phyloP scores from a whole-genome alignment of 2,113 vertebrate species.

The Dryoscopus gambensis region DNA sequence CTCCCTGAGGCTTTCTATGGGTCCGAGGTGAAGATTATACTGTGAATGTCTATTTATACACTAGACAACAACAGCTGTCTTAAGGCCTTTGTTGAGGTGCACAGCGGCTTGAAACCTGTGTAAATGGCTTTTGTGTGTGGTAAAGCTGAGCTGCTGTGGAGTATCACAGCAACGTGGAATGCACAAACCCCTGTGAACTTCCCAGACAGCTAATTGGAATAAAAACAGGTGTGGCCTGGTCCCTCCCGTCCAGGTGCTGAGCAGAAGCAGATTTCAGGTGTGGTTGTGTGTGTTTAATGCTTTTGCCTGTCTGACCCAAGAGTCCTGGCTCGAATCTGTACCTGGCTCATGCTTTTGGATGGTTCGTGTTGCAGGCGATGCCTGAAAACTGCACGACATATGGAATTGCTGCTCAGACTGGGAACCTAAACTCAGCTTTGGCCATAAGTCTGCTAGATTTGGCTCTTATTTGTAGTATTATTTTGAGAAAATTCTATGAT shows the following conservation, averaged over 20 bases:
- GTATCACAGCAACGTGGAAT: neutral
- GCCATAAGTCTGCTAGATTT: neutral
- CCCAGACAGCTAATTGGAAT: neutral
- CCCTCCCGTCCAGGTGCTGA: neutral
- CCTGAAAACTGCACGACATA: rapidly evolving
- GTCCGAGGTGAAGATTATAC: neutral
- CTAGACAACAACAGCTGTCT: neutral
- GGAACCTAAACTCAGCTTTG: neutral
- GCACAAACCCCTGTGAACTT: neutral
- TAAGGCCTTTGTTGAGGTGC: neutral
- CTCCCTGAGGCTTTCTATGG: neutral
- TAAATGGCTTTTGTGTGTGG: neutral
- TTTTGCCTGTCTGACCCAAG: neutral
- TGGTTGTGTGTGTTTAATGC: neutral
- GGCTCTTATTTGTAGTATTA: neutral
- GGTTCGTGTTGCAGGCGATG: neutral
- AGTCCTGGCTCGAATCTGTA: neutral
- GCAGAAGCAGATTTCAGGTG: neutral
- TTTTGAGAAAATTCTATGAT: neutral
- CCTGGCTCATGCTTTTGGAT: neutral
- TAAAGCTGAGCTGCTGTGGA: neutral
- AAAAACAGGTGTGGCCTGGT: neutral
- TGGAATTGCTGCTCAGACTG: neutral
- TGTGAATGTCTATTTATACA: neutral
- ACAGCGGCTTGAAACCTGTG: neutral